phyloP scores from a whole-genome alignment of 1,140 invertebrate genomes.

The Cataglyphis hispanica region DNA sequence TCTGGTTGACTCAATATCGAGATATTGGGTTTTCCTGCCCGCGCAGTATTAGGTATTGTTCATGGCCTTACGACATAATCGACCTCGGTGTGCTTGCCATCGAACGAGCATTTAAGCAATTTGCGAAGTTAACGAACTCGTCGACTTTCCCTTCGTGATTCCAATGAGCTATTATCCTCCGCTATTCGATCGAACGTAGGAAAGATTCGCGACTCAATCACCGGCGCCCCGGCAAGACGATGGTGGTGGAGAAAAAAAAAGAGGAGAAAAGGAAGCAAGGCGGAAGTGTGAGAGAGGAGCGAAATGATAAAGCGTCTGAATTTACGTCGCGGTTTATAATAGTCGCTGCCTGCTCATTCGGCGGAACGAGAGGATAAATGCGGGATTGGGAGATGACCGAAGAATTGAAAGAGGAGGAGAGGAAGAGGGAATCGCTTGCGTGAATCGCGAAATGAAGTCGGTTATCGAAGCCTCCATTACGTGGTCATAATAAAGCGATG shows the following conservation, averaged over 20 bases:
- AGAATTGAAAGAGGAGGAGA: not conserved
- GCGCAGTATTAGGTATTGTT: not conserved
- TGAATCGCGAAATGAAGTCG: slow-evolving; percentile 57
- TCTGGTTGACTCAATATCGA: not conserved
- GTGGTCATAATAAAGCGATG: slow-evolving; percentile 63
- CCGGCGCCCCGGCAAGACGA: not conserved
- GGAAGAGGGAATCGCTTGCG: slow-evolving; percentile 48
- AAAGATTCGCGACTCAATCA: slow-evolving; percentile 34
- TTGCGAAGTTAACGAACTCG: slow-evolving; percentile 33
- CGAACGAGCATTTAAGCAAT: slow-evolving; percentile 39
- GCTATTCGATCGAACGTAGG: slow-evolving; percentile 18
- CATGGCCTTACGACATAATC: slow-evolving; percentile 14
- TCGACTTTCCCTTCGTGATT: slow-evolving; percentile 4
- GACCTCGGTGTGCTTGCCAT: not conserved
- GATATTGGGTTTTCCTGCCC: slow-evolving; percentile 23
- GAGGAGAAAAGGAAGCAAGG: not conserved
- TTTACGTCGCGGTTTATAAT: slow-evolving; percentile 16
- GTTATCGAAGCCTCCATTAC: slow-evolving; percentile 63
- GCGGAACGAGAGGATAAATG: not conserved
- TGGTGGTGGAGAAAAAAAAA: not conserved
- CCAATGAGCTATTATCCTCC: slow-evolving; percentile 50
- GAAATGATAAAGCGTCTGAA: slow-evolving; percentile 17
- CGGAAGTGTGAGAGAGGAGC: not conserved
- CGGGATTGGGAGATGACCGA: not conserved
- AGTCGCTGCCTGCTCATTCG: slow-evolving; percentile 1